phyloP scores from a whole-genome alignment of 1,140 invertebrate species.

The Drosophila suzukii region DNA sequence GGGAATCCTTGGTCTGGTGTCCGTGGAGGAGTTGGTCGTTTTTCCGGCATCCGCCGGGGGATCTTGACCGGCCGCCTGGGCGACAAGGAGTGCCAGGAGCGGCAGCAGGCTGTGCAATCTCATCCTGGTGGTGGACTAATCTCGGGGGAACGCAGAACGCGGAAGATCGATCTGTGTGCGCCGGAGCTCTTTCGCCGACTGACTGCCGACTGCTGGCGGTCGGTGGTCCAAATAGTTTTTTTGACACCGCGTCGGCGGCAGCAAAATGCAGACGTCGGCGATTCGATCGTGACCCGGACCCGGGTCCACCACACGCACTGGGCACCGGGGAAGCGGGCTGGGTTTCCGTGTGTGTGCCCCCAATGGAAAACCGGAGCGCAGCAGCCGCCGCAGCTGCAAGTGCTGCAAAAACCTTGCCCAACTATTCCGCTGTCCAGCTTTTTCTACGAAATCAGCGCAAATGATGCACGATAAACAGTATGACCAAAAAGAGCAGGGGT shows the following conservation, averaged over 20 bases:
- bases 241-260: conserved; percentile 29
- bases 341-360: conserved; percentile 71
- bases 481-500: conserved; percentile 8
- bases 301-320: conserved; percentile 52
- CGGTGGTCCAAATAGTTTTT: conserved; percentile 75
- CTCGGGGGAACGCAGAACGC: background rate
- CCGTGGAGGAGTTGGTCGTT: background rate
- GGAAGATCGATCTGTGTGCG: conserved; percentile 34
- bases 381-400: conserved; percentile 50
- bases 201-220: conserved; percentile 35
- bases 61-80: conserved; percentile 32
- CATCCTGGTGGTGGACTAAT: conserved; percentile 30
- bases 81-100: conserved; percentile 46
- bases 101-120: conserved; percentile 49
- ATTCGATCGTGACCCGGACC: conserved; percentile 54
- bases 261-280: conserved; percentile 58
- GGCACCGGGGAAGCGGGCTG: background rate
- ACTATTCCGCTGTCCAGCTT: conserved; percentile 52
- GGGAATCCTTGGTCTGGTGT: conserved; percentile 13
- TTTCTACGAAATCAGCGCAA: conserved; percentile 68
- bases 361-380: conserved; percentile 30
- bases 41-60: background rate
- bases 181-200: conserved; percentile 63
- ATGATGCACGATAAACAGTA: conserved; percentile 61
- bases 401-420: conserved; percentile 59